phyloP scores from a whole-genome alignment of 2,888 invertebrate genomes.

The Pollenia angustigena region DNA sequence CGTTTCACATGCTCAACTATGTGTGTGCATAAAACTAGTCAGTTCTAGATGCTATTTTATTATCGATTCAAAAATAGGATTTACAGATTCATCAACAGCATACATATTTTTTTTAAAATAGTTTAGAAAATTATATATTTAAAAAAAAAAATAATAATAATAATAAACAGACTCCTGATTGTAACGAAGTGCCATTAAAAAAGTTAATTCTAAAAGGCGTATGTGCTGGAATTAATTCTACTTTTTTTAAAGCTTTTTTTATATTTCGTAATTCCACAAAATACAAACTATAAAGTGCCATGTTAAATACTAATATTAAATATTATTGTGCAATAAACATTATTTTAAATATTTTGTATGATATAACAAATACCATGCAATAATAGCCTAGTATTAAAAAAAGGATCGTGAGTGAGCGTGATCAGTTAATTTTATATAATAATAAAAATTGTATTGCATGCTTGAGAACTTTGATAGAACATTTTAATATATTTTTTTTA shows the following conservation, averaged over 20 bases:
- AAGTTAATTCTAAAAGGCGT: conserved; percentile 31
- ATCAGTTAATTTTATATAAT: conserved; percentile 40
- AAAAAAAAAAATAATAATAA: no score
- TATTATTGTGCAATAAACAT: conserved; percentile 47
- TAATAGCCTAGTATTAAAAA: conserved; percentile 23
- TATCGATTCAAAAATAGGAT: conserved; percentile 31
- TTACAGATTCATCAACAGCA: conserved; percentile 8
- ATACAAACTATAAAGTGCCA: conserved; percentile 42
- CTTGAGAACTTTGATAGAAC: conserved; percentile 13
- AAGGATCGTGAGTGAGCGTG: conserved; percentile 59
- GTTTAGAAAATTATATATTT: neutral
- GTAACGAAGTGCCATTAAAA: conserved; percentile 65
- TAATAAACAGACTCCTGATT: conserved; percentile 35
- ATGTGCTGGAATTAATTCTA: conserved; percentile 6
- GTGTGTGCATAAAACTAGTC: conserved; percentile 62
- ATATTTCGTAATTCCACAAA: conserved; percentile 19
- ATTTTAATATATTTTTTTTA: conserved; percentile 15
- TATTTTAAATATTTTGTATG: conserved; percentile 7
- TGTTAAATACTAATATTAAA: conserved; percentile 22
- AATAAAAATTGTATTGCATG: conserved; percentile 40
- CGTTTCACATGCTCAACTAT: conserved; percentile 21
- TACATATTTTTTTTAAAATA: neutral
- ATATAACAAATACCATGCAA: conserved; percentile 1
- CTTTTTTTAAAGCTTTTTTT: conserved; percentile 11
- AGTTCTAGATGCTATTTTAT: conserved; percentile 66